These are phyloP conservation scores for Pantala flavescens DNA, from an alignment of 1,140 invertebrate genomes.

Conservation along the genomic window DNA sequence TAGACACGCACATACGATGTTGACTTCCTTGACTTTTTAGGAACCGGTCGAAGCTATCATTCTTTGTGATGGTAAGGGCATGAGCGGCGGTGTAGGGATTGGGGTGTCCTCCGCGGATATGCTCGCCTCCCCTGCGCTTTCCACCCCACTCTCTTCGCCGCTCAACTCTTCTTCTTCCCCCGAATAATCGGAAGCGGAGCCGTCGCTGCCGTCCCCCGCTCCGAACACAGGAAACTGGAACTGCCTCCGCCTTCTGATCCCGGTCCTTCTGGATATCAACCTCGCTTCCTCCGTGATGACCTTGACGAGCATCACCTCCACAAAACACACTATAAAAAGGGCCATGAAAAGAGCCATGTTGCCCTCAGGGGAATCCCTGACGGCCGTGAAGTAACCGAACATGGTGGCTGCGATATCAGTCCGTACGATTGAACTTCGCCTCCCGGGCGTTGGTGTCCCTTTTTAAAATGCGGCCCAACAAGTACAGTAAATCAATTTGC, in stretches of 20 bases:
- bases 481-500: too few relatives aligned
- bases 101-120: too few relatives aligned
- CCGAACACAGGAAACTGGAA: not conserved
- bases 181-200: not conserved
- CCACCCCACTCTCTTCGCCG: not conserved
- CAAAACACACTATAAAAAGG: slow-evolving; percentile 25
- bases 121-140: not conserved
- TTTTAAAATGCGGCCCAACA: too few relatives aligned
- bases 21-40: too few relatives aligned
- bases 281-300: slow-evolving; percentile 19
- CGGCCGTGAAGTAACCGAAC: not conserved
- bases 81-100: too few relatives aligned
- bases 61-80: too few relatives aligned
- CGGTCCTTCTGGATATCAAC: not conserved
- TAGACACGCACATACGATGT: too few relatives aligned
- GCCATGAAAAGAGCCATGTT: slow-evolving; percentile 26
- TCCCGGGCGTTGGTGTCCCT: too few relatives aligned
- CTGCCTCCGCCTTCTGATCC: not conserved
- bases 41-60: too few relatives aligned
- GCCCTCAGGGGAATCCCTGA: slow-evolving; percentile 16
- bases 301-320: slow-evolving; percentile 26
- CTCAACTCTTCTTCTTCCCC: not conserved
- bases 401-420: not conserved
- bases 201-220: not conserved
- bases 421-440: not conserved